A percentile compares a stretch with the other conserved stretches of the same genome.
phyloP scores from a whole-genome alignment of 1,140 invertebrate genomes.

The Hydropsyche tenuis region DNA sequence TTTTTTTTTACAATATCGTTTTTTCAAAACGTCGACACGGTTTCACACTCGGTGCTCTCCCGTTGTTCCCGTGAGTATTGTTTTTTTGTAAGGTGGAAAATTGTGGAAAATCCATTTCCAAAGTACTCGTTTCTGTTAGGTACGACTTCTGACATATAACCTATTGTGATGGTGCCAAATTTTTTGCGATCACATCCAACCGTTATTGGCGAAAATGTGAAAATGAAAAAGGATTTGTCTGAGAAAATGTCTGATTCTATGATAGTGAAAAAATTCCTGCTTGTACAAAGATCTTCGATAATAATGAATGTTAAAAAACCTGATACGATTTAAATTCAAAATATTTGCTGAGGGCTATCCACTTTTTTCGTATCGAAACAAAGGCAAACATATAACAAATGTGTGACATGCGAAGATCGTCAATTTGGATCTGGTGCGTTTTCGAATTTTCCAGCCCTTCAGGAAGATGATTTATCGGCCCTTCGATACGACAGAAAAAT shows the following conservation, averaged over 20 bases:
- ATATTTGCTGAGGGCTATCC: too few relatives aligned
- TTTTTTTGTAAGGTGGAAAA: conserved; percentile 1
- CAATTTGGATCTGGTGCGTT: neutral
- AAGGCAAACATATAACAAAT: too few relatives aligned
- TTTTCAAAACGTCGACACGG: conserved; percentile 24
- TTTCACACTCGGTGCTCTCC: conserved; percentile 28
- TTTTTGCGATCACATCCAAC: too few relatives aligned
- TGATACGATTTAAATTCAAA: too few relatives aligned
- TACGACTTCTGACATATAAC: neutral
- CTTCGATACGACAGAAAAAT: conserved; percentile 15
- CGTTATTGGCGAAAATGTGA: too few relatives aligned
- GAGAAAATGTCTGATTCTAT: too few relatives aligned
- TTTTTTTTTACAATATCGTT: neutral
- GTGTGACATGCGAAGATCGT: too few relatives aligned
- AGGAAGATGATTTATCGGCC: neutral
- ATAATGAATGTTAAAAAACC: too few relatives aligned
- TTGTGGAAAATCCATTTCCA: conserved; percentile 11
- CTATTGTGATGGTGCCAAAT: neutral
- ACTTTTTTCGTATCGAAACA: too few relatives aligned
- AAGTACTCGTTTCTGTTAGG: neutral
- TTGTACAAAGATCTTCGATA: too few relatives aligned
- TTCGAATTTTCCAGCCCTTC: conserved; percentile 2
- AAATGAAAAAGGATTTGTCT: too few relatives aligned
- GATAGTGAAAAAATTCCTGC: too few relatives aligned
- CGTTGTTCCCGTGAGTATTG: conserved; percentile 6